phyloP scores from a whole-genome alignment of 1,140 invertebrate genomes.

The Parapsyche elsis region DNA sequence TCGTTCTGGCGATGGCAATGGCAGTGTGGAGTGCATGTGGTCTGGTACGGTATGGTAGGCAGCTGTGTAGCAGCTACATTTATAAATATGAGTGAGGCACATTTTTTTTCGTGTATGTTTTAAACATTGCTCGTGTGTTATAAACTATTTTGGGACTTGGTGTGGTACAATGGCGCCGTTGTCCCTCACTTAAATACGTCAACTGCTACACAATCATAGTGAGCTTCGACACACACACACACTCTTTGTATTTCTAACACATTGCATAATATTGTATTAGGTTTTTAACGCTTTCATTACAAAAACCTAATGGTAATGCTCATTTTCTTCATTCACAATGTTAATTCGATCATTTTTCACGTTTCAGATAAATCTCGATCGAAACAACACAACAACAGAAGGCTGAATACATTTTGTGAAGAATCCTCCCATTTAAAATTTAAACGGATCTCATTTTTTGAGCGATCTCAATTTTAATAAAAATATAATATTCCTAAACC shows the following conservation, averaged over 20 bases:
- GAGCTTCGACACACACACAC: not conserved
- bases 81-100: slow-evolving; percentile 49
- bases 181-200: slow-evolving; percentile 33
- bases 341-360: not conserved
- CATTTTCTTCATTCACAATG: no score
- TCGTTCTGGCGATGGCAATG: no score
- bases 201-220: not conserved
- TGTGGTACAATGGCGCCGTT: slow-evolving; percentile 43
- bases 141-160: slow-evolving; percentile 50
- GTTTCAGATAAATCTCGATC: not conserved
- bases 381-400: not conserved
- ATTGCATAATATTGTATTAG: slow-evolving; percentile 30
- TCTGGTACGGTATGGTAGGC: no score
- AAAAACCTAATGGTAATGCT: no score
- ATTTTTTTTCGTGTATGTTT: slow-evolving; percentile 45
- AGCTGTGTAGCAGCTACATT: slow-evolving; percentile 43
- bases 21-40: slow-evolving; percentile 7
- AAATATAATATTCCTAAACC: not conserved
- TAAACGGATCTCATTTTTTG: not conserved
- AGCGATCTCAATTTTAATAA: no score
- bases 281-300: no score
- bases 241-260: not conserved
- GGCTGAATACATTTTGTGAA: not conserved
- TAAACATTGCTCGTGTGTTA: slow-evolving; percentile 47
- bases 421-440: no score